Evolutionary conservation across 2,113 vertebrate species (phyloP), one percentile per base, ranked within the genome.

Genomic region (Gulo gulo): DNA sequence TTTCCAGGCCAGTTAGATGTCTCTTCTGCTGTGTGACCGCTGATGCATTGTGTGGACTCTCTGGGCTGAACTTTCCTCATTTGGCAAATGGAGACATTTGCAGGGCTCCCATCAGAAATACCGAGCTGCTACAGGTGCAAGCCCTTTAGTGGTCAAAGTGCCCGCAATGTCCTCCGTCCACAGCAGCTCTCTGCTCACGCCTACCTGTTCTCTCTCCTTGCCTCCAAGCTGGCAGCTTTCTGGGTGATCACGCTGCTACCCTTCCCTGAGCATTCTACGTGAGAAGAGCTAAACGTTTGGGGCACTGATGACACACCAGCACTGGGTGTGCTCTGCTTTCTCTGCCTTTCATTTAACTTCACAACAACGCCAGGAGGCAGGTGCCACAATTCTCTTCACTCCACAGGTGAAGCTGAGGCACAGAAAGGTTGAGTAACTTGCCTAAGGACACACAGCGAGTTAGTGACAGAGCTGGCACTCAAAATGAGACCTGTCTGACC

Each of bases 391-490:
- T 91, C 91, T 92, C 78, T 67, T 93, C 71, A 96, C 76, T 79
- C 92, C 86, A 65, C 83, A 94, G 65, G 88, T 83, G 93, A 86
- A 94, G 73, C 50, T 73, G 73, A 96, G 79, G 45, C 73, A 78
- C 36, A 10, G 42, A 94, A 91, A 81, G 65, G 50, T 78, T 88
- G 91, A 88, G 95, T 57, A 89, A 92, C 65, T 80, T 94, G 73
- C 45, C 31, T 63, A 45, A 73, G 59, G 11, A 87, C 76, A 87
- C 78, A 63, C 18, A 69, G 50, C 14, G 16, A 88, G 69, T 84
- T 21, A 18, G 45, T 31, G 59, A 82, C 20, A 29, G 29, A 82
- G 82, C 36, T 31, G 1, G 76, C 18, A 12, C 45, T 81, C 73
- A 88, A n/a, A 71, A 63, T 65, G 61, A 24, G 26, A 74, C 69